Percentiles rank a stretch among this genome's conserved stretches.
phyloP scores from a whole-genome alignment of 2,113 vertebrate genomes.

The Cebus imitator region DNA sequence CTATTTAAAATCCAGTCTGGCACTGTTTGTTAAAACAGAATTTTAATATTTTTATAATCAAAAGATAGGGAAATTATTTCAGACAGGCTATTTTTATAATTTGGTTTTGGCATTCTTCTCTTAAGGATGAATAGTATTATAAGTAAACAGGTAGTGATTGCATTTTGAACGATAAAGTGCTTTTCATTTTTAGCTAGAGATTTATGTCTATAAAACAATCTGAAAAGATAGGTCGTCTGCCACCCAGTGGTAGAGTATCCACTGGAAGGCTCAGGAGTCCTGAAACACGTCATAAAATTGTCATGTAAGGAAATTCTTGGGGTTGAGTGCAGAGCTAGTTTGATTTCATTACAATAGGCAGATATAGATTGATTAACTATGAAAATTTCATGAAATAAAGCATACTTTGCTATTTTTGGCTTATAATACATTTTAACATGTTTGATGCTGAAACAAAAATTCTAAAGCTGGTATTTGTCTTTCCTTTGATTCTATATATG shows the following conservation, averaged over 20 bases:
- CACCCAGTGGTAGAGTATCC: background rate
- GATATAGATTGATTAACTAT: background rate
- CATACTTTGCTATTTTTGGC: slow-evolving; percentile 13
- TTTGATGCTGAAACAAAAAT: slow-evolving; percentile 43
- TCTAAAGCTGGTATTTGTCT: slow-evolving; percentile 29
- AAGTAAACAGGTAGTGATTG: slow-evolving; percentile 3
- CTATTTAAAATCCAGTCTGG: slow-evolving; percentile 66
- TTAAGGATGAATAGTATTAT: background rate
- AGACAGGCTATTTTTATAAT: background rate
- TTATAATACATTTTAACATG: slow-evolving; percentile 37
- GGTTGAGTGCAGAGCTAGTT: background rate
- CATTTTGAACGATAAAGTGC: slow-evolving; percentile 29
- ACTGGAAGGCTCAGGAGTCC: background rate
- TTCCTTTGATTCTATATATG: slow-evolving; percentile 38
- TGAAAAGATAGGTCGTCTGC: slow-evolving; percentile 1
- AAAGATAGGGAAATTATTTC: slow-evolving; percentile 39
- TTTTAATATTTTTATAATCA: slow-evolving; percentile 65
- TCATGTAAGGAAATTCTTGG: slow-evolving; percentile 19
- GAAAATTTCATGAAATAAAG: slow-evolving; percentile 4
- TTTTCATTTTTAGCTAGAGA: slow-evolving; percentile 41
- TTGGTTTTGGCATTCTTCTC: slow-evolving; percentile 13
- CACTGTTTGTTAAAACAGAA: slow-evolving; percentile 65
- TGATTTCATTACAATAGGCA: background rate
- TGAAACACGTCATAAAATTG: background rate
- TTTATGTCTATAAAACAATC: slow-evolving; percentile 33